Evolutionary conservation across 1,140 invertebrate species (phyloP).

Genomic region (Bombus turneri): DNA sequence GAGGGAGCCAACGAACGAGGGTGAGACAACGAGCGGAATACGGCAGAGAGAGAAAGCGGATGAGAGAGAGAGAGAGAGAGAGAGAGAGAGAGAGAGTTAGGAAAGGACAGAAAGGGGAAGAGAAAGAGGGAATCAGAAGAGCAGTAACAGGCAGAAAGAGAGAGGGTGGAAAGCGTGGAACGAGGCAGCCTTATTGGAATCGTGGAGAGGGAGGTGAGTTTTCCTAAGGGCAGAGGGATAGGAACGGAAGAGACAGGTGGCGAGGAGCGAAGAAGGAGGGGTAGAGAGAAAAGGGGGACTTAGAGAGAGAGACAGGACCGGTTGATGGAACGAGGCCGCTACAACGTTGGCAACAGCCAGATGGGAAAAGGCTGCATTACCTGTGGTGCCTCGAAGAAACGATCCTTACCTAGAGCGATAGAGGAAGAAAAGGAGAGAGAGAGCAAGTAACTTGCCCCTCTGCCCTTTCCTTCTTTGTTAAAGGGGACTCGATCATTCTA

Average conservation of each 20-base stretch:
- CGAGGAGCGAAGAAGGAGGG: constrained; percentile 42
- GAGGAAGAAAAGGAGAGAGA: not conserved
- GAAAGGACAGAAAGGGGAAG: constrained; percentile 37
- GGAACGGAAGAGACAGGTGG: constrained; percentile 44
- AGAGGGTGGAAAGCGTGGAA: constrained; percentile 59
- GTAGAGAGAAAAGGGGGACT: constrained; percentile 55
- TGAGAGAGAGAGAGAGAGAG: constrained; percentile 19
- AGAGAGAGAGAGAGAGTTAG: constrained; percentile 37
- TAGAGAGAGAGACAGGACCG: constrained; percentile 46
- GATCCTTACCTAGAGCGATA: constrained; percentile 53
- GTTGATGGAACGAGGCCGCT: constrained; percentile 79
- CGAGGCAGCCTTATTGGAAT: constrained; percentile 79
- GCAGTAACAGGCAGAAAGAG: constrained; percentile 58
- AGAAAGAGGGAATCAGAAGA: constrained; percentile 38
- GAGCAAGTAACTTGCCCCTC: constrained; percentile 56
- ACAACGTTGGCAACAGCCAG: constrained; percentile 78
- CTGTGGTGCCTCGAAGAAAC: constrained; percentile 73
- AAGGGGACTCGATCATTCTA: constrained; percentile 68
- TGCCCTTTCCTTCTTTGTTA: constrained; percentile 61
- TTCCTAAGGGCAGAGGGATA: constrained; percentile 76
- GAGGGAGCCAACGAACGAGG: constrained; percentile 40
- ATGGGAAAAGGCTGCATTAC: constrained; percentile 78
- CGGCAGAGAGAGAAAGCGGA: constrained; percentile 39
- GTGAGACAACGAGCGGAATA: constrained; percentile 10
- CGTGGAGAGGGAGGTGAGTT: constrained; percentile 74